Percentiles rank a stretch among this genome's conserved stretches.
Evolutionary conservation across 2,888 invertebrate species (phyloP).

Genomic region (Chrysolina oricalcia): DNA sequence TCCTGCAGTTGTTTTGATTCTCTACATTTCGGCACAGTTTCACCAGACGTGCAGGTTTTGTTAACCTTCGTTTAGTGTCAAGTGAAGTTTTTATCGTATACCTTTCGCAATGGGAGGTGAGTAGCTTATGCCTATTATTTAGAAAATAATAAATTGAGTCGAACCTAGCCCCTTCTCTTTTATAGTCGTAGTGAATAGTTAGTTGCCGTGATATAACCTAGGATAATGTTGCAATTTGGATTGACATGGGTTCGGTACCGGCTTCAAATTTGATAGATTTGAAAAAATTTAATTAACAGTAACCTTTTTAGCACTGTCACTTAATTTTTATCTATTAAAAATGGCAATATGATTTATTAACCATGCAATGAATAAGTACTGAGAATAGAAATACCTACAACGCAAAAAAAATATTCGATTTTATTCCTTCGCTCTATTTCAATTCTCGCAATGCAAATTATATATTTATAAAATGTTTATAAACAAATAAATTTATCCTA

Average conservation of each 20-base stretch:
- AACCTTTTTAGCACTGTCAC: not conserved
- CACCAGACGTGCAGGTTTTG: conserved; percentile 10
- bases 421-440: not conserved
- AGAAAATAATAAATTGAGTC: not conserved
- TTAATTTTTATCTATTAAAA: not conserved
- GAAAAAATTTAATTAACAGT: not conserved
- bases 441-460: not conserved
- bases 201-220: conserved; percentile 5
- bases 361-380: not conserved
- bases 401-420: not conserved
- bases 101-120: conserved; percentile 26
- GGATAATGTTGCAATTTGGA: not conserved
- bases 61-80: conserved; percentile 17
- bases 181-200: not conserved
- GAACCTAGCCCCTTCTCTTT: conserved; percentile 5
- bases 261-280: not conserved
- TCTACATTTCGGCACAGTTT: conserved; percentile 30
- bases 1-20: conserved; percentile 36
- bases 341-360: not conserved
- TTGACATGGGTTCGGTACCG: not conserved
- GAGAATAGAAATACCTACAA: not conserved
- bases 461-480: not conserved
- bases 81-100: conserved; percentile 21
- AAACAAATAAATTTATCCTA: not conserved
- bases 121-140: not conserved